These are phyloP conservation scores for Aplochiton taeniatus DNA, from an alignment of 2,797 vertebrate genomes.

Conservation along the genomic window DNA sequence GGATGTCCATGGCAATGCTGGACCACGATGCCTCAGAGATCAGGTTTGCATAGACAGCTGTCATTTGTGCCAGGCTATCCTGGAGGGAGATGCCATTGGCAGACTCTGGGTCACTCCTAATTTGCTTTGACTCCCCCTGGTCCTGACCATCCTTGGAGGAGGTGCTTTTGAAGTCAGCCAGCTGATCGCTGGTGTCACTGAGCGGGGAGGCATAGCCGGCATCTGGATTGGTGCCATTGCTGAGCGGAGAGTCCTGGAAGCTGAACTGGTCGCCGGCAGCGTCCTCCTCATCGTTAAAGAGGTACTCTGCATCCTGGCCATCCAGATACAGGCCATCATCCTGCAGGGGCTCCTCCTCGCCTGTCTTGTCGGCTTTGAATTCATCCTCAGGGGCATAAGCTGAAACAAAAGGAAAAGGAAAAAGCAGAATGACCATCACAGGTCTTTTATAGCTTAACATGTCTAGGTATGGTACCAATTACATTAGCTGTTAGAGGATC, in stretches of 20 bases:
- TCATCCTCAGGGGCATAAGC: constrained; percentile 98
- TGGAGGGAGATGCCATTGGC: constrained; percentile 85
- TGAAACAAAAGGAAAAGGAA: constrained; percentile 67
- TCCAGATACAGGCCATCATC: constrained; percentile 90
- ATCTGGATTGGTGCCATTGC: constrained; percentile 95
- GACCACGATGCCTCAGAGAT: constrained; percentile 97
- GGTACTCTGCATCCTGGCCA: constrained; percentile 87
- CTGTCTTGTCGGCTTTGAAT: constrained; percentile 86
- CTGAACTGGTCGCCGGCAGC: constrained; percentile 86
- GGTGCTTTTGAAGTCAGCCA: constrained; percentile 87
- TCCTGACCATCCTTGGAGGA: constrained; percentile 84
- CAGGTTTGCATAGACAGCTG: constrained; percentile 95
- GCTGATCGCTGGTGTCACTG: constrained; percentile 92
- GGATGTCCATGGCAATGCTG: constrained; percentile 87
- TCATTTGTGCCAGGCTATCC: constrained; percentile 97
- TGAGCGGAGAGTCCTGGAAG: constrained; percentile 94
- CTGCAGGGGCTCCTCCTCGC: constrained; percentile 87
- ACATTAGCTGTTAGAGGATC: not conserved
- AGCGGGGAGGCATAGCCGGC: constrained; percentile 94
- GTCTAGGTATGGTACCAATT: not conserved
- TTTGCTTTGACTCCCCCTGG: constrained; percentile 75
- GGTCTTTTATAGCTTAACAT: not conserved
- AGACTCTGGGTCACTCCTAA: constrained; percentile 67
- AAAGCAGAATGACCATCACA: constrained; percentile 32
- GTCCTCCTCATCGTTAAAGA: constrained; percentile 87